Evolutionary conservation across 2,888 invertebrate species (phyloP).

Genomic region (Drosophila leonis): DNA sequence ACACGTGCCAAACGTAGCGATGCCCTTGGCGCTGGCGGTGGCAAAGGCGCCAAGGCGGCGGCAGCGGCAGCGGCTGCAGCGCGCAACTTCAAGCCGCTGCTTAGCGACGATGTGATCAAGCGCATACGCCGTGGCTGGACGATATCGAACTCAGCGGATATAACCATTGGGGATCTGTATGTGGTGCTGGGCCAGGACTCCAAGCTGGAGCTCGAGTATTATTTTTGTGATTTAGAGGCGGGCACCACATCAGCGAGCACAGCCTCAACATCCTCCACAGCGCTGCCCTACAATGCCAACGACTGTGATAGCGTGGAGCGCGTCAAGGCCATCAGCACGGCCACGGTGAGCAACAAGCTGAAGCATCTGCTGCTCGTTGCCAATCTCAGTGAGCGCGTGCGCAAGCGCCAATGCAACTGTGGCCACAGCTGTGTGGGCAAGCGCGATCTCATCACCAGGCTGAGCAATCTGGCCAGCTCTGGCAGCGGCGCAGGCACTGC

Average conservation of each 20-base stretch:
- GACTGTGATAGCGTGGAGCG: constrained; percentile 80
- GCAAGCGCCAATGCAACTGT: constrained; percentile 83
- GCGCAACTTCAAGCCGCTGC: constrained; percentile 81
- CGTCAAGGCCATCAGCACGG: constrained; percentile 69
- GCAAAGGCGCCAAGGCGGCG: constrained; percentile 55
- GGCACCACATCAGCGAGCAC: constrained; percentile 22
- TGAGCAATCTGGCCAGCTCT: constrained; percentile 35
- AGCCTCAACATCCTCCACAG: constrained; percentile 27
- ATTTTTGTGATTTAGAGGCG: constrained; percentile 89
- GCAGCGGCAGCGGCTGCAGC: constrained; percentile 67
- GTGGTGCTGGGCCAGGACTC: constrained; percentile 92
- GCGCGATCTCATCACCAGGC: constrained; percentile 61
- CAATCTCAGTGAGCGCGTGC: constrained; percentile 84
- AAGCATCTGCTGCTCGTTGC: constrained; percentile 85
- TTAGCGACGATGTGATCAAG: constrained; percentile 84
- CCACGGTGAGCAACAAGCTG: constrained; percentile 82
- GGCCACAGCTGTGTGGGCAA: constrained; percentile 84
- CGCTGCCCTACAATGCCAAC: constrained; percentile 77
- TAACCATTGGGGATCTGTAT: constrained; percentile 95
- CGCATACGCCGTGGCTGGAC: constrained; percentile 91
- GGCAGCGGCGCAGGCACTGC: constrained; percentile 4
- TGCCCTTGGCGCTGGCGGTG: constrained; percentile 21
- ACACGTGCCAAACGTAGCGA: constrained; percentile 57
- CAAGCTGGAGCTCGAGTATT: constrained; percentile 91
- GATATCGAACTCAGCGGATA: constrained; percentile 89